Evolutionary conservation across 2,888 invertebrate species (phyloP).

Genomic region (Athrips mouffetella): DNA sequence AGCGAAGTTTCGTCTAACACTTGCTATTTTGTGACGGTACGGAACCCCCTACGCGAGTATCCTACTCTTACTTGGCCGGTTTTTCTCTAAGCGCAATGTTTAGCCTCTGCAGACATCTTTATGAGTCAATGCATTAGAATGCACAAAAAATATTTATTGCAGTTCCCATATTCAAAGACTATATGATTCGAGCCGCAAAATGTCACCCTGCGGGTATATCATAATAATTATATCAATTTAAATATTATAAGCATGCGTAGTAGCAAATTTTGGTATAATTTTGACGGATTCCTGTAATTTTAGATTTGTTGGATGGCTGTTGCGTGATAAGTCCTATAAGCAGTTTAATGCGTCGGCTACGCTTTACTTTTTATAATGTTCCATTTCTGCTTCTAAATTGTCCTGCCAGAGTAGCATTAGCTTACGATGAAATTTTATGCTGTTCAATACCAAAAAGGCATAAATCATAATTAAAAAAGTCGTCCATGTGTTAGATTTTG

Average conservation of each 20-base stretch:
- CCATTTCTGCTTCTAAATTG: neutral
- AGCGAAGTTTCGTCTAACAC: too few species aligned
- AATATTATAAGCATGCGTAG: constrained; percentile 63
- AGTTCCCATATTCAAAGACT: constrained; percentile 2
- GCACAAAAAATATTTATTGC: neutral
- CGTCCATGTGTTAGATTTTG: too few species aligned
- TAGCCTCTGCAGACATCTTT: too few species aligned
- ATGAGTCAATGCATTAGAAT: constrained; percentile 3
- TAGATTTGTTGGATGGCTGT: constrained; percentile 25
- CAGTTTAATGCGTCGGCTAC: neutral
- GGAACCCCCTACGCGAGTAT: too few species aligned
- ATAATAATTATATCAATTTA: constrained; percentile 34
- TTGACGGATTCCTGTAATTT: constrained; percentile 48
- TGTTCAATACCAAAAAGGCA: too few species aligned
- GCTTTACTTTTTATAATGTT: neutral
- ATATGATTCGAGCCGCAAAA: neutral
- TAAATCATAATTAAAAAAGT: too few species aligned
- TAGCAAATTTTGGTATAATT: constrained; percentile 54
- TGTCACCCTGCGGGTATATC: constrained; percentile 21
- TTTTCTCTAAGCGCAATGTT: too few species aligned
- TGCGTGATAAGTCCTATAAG: constrained; percentile 5
- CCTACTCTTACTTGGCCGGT: too few species aligned
- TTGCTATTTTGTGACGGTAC: too few species aligned
- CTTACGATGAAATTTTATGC: too few species aligned
- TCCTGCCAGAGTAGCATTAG: too few species aligned